Percentiles rank a stretch among this genome's conserved stretches.
Evolutionary conservation across 2,797 vertebrate species (phyloP).

Genomic region (Trematomus bernacchii): DNA sequence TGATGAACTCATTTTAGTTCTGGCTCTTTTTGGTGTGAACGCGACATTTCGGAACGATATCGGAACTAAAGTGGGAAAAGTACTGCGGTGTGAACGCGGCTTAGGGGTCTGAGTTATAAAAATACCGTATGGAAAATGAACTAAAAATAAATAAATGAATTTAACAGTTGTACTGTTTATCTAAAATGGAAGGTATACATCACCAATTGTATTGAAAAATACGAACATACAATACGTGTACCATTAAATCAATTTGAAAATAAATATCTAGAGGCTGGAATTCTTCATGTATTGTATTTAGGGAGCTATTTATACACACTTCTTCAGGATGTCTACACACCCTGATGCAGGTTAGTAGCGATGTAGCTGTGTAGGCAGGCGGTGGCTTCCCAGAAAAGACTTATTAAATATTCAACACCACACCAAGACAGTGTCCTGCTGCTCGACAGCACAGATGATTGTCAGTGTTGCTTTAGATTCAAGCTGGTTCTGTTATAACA

Average conservation of each 20-base stretch:
- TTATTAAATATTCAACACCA: constrained; percentile 53
- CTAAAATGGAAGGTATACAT: not conserved
- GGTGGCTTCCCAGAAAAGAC: constrained; percentile 24
- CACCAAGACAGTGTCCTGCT: constrained; percentile 15
- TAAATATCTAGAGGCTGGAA: not conserved
- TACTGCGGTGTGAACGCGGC: too few species aligned
- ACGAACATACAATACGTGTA: too few species aligned
- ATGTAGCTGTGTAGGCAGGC: constrained; percentile 11
- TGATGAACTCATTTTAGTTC: too few species aligned
- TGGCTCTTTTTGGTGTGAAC: too few species aligned
- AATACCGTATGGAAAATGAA: not conserved
- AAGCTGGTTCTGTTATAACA: not conserved
- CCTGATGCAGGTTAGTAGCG: constrained; percentile 6
- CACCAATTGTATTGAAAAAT: not conserved
- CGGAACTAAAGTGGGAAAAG: too few species aligned
- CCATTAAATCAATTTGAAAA: not conserved
- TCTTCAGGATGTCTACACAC: constrained; percentile 1
- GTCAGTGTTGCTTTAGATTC: not conserved
- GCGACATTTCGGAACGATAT: too few species aligned
- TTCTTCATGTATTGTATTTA: not conserved
- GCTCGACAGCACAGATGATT: constrained; percentile 20
- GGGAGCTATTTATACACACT: not conserved
- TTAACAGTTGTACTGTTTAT: not conserved
- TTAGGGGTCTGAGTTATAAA: not conserved
- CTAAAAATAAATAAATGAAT: not conserved